Base-by-base conservation (phyloP, 2,888 invertebrate genomes). In the Lasioglossum morio region DNA sequence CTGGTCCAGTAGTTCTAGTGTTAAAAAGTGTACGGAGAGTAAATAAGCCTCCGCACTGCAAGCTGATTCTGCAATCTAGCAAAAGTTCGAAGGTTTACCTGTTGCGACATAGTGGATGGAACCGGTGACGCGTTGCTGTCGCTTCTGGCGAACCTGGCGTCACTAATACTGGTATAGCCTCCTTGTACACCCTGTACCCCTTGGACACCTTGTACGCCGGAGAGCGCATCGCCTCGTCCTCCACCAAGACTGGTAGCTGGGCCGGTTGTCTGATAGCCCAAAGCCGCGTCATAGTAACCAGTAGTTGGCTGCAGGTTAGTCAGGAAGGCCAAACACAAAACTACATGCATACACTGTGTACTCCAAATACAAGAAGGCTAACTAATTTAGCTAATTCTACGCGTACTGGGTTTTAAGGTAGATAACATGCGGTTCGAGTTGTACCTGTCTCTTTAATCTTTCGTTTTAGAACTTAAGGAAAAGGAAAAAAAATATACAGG, bases 81-180 rank as follows among this genome's bases (percentile, higher is more conserved):
- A 75, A 72, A 75, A 72, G 34, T 77, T 27, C n/a, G 77, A 23
- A 85, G 69, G 87, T 93, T 92, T 88, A 96, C 96, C 96, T 97
- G 97, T 94, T 97, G 97, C 77, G 97, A 97, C 94, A 97, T 96
- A 91, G 97, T 97, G 90, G 97, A 97, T 81, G 97, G 97, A 91
- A 98, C 97, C 73, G 98, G 98, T 89, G 98, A 97, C 92, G 98
- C 97, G 95, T 97, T 98, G 95, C 97, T 97, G 95, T 98, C 98
- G 91, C 97, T 96, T 93, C 97, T 96, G 87, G 97, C 95, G 94
- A 97, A 97, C 93, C 97, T 96, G 85, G 96, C 97, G 95, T 97
- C 97, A 92, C 96, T 96, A 96, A 97, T 96, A 93, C 96, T 96
- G 92, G 97, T 97, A 95, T 97, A 97, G 82, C 97, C 97, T 90